These are phyloP conservation scores for Hippocampus guttulatus DNA, from an alignment of 2,113 vertebrate genomes.

Conservation along the genomic window DNA sequence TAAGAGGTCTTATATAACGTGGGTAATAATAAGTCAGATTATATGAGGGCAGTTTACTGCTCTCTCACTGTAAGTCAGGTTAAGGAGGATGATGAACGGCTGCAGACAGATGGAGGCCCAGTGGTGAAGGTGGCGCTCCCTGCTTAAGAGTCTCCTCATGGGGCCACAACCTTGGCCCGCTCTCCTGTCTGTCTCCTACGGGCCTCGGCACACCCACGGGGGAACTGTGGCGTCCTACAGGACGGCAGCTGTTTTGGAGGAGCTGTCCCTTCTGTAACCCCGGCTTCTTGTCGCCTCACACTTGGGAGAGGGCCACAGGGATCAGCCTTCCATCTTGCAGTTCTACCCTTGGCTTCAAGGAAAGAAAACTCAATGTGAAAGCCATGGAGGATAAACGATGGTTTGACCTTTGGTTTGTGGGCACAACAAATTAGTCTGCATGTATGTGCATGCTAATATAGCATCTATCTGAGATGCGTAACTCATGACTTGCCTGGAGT, in stretches of 20 bases:
- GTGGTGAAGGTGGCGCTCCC: conserved; percentile 42
- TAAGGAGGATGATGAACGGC: conserved; percentile 22
- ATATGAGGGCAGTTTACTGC: conserved; percentile 8
- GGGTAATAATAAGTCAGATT: conserved; percentile 12
- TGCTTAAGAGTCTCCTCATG: conserved; percentile 45
- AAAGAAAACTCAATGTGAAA: conserved; percentile 12
- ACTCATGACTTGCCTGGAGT: background rate
- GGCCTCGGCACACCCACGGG: conserved; percentile 47
- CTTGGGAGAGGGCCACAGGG: conserved; percentile 29
- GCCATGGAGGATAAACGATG: conserved; percentile 15
- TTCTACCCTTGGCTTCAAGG: conserved; percentile 4
- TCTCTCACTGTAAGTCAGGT: conserved; percentile 16
- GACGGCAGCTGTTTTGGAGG: conserved; percentile 68
- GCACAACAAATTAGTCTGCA: background rate
- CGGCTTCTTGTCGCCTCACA: conserved; percentile 38
- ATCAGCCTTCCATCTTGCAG: conserved; percentile 31
- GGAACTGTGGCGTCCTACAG: conserved; percentile 59
- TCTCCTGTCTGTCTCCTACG: conserved; percentile 34
- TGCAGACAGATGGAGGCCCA: conserved; percentile 63
- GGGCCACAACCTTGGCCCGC: conserved; percentile 53
- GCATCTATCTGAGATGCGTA: background rate
- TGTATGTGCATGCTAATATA: conserved; percentile 3
- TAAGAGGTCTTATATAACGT: background rate
- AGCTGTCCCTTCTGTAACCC: conserved; percentile 38
- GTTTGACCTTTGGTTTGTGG: background rate